Conservation (phyloP, 2,888 invertebrate species). For the Tachina fera region DNA sequence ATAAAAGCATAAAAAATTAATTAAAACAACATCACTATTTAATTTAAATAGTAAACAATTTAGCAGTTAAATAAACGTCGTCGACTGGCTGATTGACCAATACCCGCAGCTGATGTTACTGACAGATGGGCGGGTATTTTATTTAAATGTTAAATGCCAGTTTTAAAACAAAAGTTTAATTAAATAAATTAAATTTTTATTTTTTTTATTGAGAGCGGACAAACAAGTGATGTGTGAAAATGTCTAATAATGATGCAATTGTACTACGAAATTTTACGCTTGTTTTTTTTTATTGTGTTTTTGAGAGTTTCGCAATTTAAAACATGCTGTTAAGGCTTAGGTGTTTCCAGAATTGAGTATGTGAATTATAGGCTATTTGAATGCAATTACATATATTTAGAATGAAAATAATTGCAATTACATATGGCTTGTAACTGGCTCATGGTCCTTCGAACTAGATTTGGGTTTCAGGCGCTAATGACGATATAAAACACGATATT, state of each 20-base stretch:
- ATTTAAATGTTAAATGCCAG: conserved; percentile 36
- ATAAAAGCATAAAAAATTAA: too few relatives aligned
- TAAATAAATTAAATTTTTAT: neutral
- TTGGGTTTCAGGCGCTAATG: too few relatives aligned
- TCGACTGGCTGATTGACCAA: neutral
- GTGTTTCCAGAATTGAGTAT: too few relatives aligned
- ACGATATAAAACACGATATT: too few relatives aligned
- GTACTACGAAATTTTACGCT: neutral
- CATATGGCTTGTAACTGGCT: too few relatives aligned
- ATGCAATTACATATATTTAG: too few relatives aligned
- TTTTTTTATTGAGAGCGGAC: neutral
- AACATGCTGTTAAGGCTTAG: too few relatives aligned
- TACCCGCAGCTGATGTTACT: neutral
- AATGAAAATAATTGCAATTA: too few relatives aligned
- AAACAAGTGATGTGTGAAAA: conserved; percentile 7
- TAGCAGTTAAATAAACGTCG: conserved; percentile 13
- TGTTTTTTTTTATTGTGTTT: neutral
- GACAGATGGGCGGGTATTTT: conserved; percentile 16
- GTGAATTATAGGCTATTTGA: too few relatives aligned
- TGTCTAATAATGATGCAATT: conserved; percentile 21
- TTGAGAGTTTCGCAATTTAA: neutral
- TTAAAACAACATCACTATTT: too few relatives aligned
- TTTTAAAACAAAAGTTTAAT: neutral
- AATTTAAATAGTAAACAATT: too few relatives aligned
- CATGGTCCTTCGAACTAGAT: too few relatives aligned